phyloP scores from a whole-genome alignment of 1,140 invertebrate genomes.

The Caerostris darwini region DNA sequence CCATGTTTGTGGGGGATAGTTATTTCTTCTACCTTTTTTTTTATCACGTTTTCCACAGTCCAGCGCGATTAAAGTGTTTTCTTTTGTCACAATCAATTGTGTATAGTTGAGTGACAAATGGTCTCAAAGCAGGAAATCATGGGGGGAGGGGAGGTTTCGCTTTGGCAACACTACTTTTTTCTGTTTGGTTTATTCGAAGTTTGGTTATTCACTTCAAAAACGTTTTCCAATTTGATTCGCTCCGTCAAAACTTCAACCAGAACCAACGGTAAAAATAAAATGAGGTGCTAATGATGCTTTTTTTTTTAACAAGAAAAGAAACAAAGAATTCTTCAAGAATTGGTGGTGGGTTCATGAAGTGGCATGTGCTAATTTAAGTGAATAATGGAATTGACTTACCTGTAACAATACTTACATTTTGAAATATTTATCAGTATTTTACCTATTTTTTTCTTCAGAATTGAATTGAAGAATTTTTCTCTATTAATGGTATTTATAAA shows the following conservation, averaged over 20 bases:
- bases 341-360: not conserved
- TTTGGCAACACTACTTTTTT: not conserved
- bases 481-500: no score
- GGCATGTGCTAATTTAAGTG: not conserved
- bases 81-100: conserved; percentile 76
- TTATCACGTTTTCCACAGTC: not conserved
- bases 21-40: conserved; percentile 29
- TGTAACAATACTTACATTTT: no score
- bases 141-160: not conserved
- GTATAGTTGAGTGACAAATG: conserved; percentile 69
- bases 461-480: no score
- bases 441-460: no score
- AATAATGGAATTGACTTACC: no score
- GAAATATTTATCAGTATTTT: no score
- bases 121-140: conserved; percentile 61
- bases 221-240: conserved; percentile 30
- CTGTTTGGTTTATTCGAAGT: not conserved
- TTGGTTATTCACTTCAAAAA: not conserved
- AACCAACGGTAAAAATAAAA: not conserved
- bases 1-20: not conserved
- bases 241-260: conserved; percentile 2
- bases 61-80: conserved; percentile 43
- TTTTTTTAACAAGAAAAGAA: not conserved
- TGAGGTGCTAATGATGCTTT: not conserved
- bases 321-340: not conserved